A percentile compares a stretch with the other conserved stretches of the same genome.
These are phyloP conservation scores for Stegostoma tigrinum DNA, from an alignment of 2,113 vertebrate species.

Conservation along the genomic window DNA sequence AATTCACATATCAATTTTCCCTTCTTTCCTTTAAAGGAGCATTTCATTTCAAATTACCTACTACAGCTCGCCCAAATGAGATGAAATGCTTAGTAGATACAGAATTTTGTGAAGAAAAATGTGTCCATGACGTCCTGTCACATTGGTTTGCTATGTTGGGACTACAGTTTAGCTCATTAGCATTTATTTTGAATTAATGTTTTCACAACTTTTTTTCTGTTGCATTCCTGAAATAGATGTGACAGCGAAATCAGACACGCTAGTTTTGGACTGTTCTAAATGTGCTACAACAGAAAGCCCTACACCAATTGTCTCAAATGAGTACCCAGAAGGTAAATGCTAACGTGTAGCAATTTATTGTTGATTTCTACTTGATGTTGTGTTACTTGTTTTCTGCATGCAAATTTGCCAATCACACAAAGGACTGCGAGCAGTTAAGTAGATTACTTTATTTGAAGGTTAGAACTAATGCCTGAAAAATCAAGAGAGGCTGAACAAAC, in stretches of 20 bases:
- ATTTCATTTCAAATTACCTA: neutral
- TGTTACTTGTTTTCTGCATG: neutral
- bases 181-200: neutral
- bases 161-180: neutral
- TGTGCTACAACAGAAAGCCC: neutral
- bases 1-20: neutral
- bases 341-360: neutral
- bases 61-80: neutral
- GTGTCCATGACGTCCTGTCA: neutral
- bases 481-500: neutral
- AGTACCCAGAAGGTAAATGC: neutral
- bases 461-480: neutral
- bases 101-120: neutral
- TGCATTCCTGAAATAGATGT: neutral
- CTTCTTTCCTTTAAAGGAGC: neutral
- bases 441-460: neutral
- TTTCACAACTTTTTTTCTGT: neutral
- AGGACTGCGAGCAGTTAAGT: neutral
- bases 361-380: neutral
- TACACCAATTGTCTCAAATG: neutral
- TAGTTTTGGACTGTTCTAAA: neutral
- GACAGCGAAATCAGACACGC: neutral
- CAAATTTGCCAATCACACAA: neutral
- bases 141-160: neutral
- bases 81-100: neutral